Evolutionary conservation across 2,888 invertebrate species (phyloP).

Genomic region (Drosophila falleni): DNA sequence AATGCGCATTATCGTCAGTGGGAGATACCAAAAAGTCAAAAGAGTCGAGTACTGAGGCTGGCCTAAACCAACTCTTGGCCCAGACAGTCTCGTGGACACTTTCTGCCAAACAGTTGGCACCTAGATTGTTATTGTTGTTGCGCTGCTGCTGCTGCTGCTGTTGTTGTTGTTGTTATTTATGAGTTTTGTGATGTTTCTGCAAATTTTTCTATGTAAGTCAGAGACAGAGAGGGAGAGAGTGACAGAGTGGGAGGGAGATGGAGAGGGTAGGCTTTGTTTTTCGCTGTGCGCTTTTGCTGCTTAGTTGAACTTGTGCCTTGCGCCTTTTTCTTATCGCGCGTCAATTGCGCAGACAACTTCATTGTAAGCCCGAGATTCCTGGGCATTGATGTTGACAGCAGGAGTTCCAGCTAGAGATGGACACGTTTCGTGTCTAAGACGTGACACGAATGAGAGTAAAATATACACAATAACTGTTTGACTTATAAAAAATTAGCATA

Average conservation of each 20-base stretch:
- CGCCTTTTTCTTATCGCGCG: conserved; percentile 62
- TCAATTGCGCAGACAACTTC: conserved; percentile 81
- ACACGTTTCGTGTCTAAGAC: not conserved
- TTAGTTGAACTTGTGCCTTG: conserved; percentile 55
- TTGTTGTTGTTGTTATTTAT: conserved; percentile 73
- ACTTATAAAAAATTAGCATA: not conserved
- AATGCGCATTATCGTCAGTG: conserved; percentile 71
- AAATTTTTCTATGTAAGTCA: conserved; percentile 78
- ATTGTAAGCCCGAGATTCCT: conserved; percentile 72
- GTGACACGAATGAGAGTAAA: not conserved
- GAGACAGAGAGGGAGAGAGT: conserved; percentile 11
- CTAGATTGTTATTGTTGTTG: conserved; percentile 28
- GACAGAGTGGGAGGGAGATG: not conserved
- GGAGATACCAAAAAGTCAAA: conserved; percentile 58
- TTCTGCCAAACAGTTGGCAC: conserved; percentile 60
- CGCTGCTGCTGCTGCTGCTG: conserved; percentile 34
- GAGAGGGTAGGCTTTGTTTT: conserved; percentile 39
- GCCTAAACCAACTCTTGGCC: conserved; percentile 13
- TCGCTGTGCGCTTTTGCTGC: conserved; percentile 16
- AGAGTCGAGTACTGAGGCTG: conserved; percentile 43
- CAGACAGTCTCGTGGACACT: conserved; percentile 67
- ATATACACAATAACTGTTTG: not conserved
- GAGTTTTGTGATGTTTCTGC: conserved; percentile 82
- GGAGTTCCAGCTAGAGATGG: conserved; percentile 49
- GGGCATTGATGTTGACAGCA: conserved; percentile 80